phyloP scores from a whole-genome alignment of 2,113 vertebrate genomes.

The Tapirus terrestris region DNA sequence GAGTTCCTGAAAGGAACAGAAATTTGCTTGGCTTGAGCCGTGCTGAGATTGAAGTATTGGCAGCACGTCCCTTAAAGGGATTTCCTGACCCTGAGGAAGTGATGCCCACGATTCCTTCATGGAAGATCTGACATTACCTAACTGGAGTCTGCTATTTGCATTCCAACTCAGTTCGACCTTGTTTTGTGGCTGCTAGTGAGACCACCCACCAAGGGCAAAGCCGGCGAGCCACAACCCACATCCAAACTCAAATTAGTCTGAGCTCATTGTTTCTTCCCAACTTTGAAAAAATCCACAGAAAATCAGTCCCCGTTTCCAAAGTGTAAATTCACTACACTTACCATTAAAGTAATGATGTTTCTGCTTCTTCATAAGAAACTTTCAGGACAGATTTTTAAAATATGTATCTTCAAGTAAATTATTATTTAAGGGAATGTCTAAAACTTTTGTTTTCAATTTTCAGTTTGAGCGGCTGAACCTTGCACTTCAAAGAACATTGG shows the following conservation, averaged over 20 bases:
- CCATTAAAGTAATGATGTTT: neutral
- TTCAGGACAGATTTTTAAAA: neutral
- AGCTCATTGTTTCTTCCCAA: neutral
- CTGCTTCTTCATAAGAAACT: neutral
- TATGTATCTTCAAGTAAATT: neutral
- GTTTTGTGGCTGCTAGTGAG: neutral
- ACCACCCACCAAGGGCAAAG: too few species aligned
- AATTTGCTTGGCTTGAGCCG: neutral
- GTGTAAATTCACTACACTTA: neutral
- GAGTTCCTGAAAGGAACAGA: neutral
- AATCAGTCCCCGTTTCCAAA: neutral
- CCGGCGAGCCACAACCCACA: too few species aligned
- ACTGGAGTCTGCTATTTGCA: neutral
- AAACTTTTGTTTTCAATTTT: conserved; percentile 72
- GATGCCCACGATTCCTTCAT: neutral
- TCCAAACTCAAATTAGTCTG: neutral
- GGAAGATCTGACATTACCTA: neutral
- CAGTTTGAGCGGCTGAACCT: conserved; percentile 94
- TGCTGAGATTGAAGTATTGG: neutral
- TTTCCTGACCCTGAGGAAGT: neutral
- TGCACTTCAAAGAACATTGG: conserved; percentile 93
- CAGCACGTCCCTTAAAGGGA: neutral
- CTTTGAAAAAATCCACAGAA: neutral
- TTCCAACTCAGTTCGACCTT: neutral
- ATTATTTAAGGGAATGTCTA: neutral